Percentiles rank a stretch among this genome's conserved stretches.
phyloP scores from a whole-genome alignment of 2,888 invertebrate genomes.

The Arge pagana region DNA sequence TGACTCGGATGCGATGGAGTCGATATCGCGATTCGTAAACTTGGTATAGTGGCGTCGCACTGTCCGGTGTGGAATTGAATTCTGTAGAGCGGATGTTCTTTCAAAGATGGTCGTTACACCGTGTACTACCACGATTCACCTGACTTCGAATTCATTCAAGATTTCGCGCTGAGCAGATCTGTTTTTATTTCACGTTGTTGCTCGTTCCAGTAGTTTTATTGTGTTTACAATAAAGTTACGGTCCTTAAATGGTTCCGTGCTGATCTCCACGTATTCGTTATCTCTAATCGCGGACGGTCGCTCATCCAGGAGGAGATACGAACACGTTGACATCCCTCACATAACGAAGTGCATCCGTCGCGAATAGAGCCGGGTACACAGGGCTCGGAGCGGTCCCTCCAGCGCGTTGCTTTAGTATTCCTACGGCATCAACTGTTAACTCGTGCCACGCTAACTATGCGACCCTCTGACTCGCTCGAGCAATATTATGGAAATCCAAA shows the following conservation, averaged over 20 bases:
- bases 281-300: slow-evolving; percentile 37
- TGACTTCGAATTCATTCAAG: too few species aligned
- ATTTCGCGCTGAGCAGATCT: too few species aligned
- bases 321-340: slow-evolving; percentile 38
- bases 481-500: slow-evolving; percentile 44
- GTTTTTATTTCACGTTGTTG: not conserved
- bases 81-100: too few species aligned
- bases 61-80: too few species aligned
- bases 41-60: too few species aligned
- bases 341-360: slow-evolving; percentile 43
- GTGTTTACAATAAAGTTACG: too few species aligned
- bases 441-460: slow-evolving; percentile 50
- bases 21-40: too few species aligned
- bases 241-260: slow-evolving; percentile 49
- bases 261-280: slow-evolving; percentile 46
- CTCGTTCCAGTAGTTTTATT: too few species aligned
- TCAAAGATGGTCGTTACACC: too few species aligned
- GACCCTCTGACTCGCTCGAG: slow-evolving; percentile 33
- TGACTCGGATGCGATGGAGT: too few species aligned
- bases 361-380: slow-evolving; percentile 17
- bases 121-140: too few species aligned
- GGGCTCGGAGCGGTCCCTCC: slow-evolving; percentile 17
- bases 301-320: slow-evolving; percentile 29
- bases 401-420: slow-evolving; percentile 46
- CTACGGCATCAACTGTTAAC: slow-evolving; percentile 52